phyloP scores from a whole-genome alignment of 2,888 invertebrate genomes.

The Rhopalosiphum nymphaeae region DNA sequence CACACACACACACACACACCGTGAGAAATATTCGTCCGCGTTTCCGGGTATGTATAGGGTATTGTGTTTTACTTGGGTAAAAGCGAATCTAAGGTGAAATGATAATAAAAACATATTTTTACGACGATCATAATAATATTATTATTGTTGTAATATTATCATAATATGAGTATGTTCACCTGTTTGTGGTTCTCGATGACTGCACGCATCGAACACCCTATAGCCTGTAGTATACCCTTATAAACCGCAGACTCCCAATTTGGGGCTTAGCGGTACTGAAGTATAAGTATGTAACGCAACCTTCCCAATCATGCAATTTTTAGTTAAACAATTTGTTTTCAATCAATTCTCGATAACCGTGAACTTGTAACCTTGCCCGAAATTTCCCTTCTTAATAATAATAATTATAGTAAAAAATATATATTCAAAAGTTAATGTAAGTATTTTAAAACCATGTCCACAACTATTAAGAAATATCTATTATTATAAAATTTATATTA shows the following conservation, averaged over 20 bases:
- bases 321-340: not conserved
- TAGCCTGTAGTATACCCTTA: not conserved
- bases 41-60: constrained; percentile 14
- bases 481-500: not conserved
- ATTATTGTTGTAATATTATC: not conserved
- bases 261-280: not conserved
- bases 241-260: not conserved
- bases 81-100: not conserved
- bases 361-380: not conserved
- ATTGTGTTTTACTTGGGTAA: not conserved
- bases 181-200: not conserved
- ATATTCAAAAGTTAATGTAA: not conserved
- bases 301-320: not conserved
- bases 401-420: not conserved
- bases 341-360: not conserved
- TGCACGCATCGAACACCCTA: not conserved
- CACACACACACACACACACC: not conserved
- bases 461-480: not conserved
- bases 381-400: not conserved
- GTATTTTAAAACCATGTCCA: not conserved
- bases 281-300: not conserved
- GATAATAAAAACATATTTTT: not conserved
- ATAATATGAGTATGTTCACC: not conserved
- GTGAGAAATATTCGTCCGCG: not conserved
- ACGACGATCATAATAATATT: not conserved